Percentiles rank a stretch among this genome's conserved stretches.
Evolutionary conservation across 2,888 invertebrate genomes (phyloP).

Genomic region (Heliconius ethilla): DNA sequence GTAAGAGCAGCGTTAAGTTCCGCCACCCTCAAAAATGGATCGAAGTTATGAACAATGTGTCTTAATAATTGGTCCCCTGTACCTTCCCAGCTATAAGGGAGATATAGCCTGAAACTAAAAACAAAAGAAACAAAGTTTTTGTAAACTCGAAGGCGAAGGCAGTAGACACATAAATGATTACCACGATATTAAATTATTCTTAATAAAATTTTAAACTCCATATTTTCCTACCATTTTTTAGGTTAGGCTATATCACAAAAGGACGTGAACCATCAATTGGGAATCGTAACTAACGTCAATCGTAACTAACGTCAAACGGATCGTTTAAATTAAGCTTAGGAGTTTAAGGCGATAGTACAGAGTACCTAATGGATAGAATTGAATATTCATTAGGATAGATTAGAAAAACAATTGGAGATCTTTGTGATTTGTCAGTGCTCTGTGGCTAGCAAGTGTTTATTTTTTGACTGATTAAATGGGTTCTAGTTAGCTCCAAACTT

Average conservation of each 20-base stretch:
- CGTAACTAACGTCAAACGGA: slow-evolving; percentile 68
- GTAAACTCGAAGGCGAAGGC: too few species aligned
- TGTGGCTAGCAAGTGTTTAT: neutral
- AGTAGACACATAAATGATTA: neutral
- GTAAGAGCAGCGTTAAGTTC: too few species aligned
- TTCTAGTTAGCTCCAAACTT: neutral
- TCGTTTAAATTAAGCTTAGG: slow-evolving; percentile 49
- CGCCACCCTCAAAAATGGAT: too few species aligned
- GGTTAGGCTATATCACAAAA: slow-evolving; percentile 34
- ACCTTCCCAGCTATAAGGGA: too few species aligned
- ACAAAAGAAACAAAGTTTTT: too few species aligned
- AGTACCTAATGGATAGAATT: slow-evolving; percentile 28
- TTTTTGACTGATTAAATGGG: neutral
- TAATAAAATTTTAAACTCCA: neutral
- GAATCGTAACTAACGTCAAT: slow-evolving; percentile 67
- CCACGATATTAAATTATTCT: neutral
- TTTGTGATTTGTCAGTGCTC: neutral
- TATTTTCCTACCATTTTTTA: neutral
- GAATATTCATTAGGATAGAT: slow-evolving; percentile 5
- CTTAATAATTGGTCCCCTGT: too few species aligned
- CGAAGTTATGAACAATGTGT: too few species aligned
- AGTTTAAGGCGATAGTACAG: slow-evolving; percentile 40
- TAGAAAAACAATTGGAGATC: slow-evolving; percentile 11
- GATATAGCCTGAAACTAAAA: too few species aligned
- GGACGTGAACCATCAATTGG: slow-evolving; percentile 51